Percentiles rank a stretch among this genome's conserved stretches.
These are phyloP conservation scores for Bubo bubo DNA, from an alignment of 2,113 vertebrate species.

Conservation along the genomic window DNA sequence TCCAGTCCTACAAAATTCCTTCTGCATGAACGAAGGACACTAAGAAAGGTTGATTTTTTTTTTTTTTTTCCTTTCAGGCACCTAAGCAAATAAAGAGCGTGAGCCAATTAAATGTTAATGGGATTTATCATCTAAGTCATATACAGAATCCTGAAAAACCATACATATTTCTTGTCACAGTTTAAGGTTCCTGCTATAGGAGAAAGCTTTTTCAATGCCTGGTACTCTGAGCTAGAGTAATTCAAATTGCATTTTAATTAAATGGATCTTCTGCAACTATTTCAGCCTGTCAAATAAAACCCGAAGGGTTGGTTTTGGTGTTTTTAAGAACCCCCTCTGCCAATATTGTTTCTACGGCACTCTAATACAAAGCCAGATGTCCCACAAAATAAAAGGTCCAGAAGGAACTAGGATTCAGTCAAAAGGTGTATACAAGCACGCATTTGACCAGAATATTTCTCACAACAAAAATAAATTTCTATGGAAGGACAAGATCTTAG, in stretches of 20 bases:
- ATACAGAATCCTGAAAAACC: background rate
- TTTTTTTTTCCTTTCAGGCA: background rate
- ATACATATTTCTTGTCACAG: background rate
- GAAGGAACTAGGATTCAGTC: background rate
- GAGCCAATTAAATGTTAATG: conserved; percentile 24
- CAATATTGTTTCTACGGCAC: background rate
- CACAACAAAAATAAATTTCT: background rate
- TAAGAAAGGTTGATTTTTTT: background rate
- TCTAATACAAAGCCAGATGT: background rate
- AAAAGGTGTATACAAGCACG: background rate
- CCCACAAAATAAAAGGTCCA: background rate
- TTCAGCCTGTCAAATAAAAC: background rate
- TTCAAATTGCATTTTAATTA: background rate
- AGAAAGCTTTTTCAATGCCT: background rate
- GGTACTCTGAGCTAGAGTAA: background rate
- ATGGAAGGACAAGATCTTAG: background rate
- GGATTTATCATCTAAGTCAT: background rate
- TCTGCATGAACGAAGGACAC: background rate
- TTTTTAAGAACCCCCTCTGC: background rate
- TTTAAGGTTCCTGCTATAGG: background rate
- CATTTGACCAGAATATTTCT: background rate
- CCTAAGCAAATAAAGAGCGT: background rate
- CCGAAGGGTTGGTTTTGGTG: background rate
- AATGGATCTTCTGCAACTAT: background rate
- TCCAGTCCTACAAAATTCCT: background rate